Evolutionary conservation across 2,797 vertebrate genomes (phyloP).

Genomic region (Coilia nasus): DNA sequence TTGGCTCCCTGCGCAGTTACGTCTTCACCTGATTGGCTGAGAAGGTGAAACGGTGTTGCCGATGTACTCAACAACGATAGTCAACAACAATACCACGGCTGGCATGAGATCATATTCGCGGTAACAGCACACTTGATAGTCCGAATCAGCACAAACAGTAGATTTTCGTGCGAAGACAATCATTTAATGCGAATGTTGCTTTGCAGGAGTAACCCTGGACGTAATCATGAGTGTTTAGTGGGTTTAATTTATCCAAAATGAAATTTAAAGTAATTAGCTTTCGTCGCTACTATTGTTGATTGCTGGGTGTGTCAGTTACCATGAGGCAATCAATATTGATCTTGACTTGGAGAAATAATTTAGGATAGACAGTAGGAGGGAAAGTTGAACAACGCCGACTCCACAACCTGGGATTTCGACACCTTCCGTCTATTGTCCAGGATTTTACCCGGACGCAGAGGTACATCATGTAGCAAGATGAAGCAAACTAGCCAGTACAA

Average conservation of each 20-base stretch:
- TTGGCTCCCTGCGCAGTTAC: conserved; percentile 42
- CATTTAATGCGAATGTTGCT: conserved; percentile 49
- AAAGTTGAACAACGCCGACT: conserved; percentile 26
- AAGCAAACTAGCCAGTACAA: not conserved
- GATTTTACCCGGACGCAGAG: conserved; percentile 43
- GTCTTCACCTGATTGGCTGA: conserved; percentile 47
- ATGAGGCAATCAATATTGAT: conserved; percentile 51
- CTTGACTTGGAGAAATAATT: conserved; percentile 41
- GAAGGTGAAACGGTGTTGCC: conserved; percentile 36
- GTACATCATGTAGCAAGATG: conserved; percentile 25
- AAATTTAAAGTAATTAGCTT: conserved; percentile 3
- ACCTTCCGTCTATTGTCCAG: conserved; percentile 41
- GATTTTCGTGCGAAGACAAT: conserved; percentile 52
- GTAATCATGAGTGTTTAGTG: not conserved
- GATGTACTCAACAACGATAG: conserved; percentile 35
- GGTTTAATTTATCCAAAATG: not conserved
- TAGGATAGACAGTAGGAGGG: conserved; percentile 30
- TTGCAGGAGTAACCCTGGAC: not conserved
- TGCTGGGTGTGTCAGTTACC: conserved; percentile 56
- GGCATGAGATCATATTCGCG: conserved; percentile 53
- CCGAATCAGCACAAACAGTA: not conserved
- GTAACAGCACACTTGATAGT: conserved; percentile 25
- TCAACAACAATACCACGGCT: conserved; percentile 55
- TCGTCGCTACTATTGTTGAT: conserved; percentile 39
- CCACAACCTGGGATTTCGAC: conserved; percentile 19